Percentiles rank a stretch among this genome's conserved stretches.
Evolutionary conservation across 2,888 invertebrate genomes (phyloP).

Genomic region (Drosophila meridionalis): DNA sequence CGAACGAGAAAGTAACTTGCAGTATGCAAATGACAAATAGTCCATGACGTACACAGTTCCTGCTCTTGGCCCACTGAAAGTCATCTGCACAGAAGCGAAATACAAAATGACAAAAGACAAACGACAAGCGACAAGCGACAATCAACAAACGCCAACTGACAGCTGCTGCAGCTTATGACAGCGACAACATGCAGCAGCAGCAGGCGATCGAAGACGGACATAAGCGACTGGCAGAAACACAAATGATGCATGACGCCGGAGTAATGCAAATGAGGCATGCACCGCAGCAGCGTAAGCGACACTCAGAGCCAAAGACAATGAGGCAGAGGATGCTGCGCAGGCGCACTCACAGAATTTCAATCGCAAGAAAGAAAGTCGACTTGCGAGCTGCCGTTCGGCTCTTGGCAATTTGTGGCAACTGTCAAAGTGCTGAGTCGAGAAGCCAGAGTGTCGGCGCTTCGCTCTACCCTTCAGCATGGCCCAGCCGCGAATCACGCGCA

Average conservation of each 20-base stretch:
- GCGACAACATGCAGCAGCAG: slow-evolving; percentile 21
- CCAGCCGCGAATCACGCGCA: slow-evolving; percentile 64
- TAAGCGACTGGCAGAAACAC: slow-evolving; percentile 44
- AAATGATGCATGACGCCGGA: slow-evolving; percentile 73
- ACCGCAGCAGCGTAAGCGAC: slow-evolving; percentile 69
- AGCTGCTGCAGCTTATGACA: slow-evolving; percentile 66
- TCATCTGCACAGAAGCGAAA: slow-evolving; percentile 44
- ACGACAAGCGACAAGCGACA: slow-evolving; percentile 20
- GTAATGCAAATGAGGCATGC: slow-evolving; percentile 78
- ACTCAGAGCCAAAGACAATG: slow-evolving; percentile 28
- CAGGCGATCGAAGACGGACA: slow-evolving; percentile 46
- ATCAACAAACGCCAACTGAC: slow-evolving; percentile 49
- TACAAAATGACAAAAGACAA: slow-evolving; percentile 40
- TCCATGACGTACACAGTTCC: slow-evolving; percentile 9
- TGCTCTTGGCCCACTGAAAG: slow-evolving; percentile 19
- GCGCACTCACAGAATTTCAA: slow-evolving; percentile 53
- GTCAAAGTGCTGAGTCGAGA: slow-evolving; percentile 69
- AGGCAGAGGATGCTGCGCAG: slow-evolving; percentile 43
- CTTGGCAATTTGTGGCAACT: slow-evolving; percentile 74
- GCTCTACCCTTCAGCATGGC: background rate
- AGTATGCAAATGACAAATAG: slow-evolving; percentile 32
- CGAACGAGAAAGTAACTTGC: slow-evolving; percentile 30
- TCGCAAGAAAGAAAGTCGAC: slow-evolving; percentile 64
- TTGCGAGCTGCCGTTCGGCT: slow-evolving; percentile 27
- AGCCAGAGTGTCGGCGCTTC: slow-evolving; percentile 13